These are phyloP conservation scores for Stomorhina lunata DNA, from an alignment of 2,888 invertebrate genomes.

Conservation along the genomic window DNA sequence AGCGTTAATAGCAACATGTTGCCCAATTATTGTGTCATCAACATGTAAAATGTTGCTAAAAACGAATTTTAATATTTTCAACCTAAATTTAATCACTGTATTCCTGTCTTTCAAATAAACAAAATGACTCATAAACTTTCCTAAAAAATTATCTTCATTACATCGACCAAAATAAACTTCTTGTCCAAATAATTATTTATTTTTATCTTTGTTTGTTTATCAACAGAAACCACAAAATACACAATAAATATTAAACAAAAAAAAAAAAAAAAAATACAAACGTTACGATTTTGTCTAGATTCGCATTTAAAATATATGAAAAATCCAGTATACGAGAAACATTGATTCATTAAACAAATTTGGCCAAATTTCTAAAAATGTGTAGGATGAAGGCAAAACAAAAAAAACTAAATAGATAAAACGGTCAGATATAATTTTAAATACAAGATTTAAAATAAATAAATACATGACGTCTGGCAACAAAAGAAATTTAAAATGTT, in stretches of 20 bases:
- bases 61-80: no score
- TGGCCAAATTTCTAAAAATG: neutral
- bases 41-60: no score
- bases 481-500: conserved; percentile 9
- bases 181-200: neutral
- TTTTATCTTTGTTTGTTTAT: conserved; percentile 16
- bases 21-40: no score
- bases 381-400: conserved; percentile 6
- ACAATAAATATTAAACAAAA: neutral
- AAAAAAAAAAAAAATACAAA: neutral
- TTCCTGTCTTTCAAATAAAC: no score
- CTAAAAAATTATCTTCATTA: neutral
- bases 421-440: conserved; percentile 15
- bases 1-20: no score
- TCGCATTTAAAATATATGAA: no score
- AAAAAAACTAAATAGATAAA: conserved; percentile 2
- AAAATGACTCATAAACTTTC: neutral
- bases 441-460: neutral
- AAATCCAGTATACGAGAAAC: neutral
- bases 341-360: conserved; percentile 15
- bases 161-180: neutral
- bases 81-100: no score
- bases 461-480: conserved; percentile 26
- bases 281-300: neutral
- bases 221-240: conserved; percentile 22